phyloP scores from a whole-genome alignment of 2,113 vertebrate species.

The Charadrius vociferus region DNA sequence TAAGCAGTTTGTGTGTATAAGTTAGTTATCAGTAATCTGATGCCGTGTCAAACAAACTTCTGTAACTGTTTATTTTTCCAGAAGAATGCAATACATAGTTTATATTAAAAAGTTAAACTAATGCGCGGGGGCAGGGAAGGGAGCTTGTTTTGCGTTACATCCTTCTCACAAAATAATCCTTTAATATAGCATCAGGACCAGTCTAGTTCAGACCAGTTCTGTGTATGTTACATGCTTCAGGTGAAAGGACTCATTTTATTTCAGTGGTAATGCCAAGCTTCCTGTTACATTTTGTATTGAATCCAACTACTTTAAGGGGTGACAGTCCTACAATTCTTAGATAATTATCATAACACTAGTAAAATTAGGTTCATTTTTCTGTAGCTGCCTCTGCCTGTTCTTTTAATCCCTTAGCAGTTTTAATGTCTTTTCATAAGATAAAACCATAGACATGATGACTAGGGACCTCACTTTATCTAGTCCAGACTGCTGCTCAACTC shows the following conservation, averaged over 20 bases:
- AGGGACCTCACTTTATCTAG: neutral
- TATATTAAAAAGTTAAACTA: neutral
- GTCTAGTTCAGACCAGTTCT: neutral
- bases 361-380: neutral
- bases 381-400: neutral
- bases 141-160: neutral
- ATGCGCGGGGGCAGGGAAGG: accelerated
- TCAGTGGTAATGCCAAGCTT: neutral
- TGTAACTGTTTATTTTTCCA: conserved; percentile 16
- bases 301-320: neutral
- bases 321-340: neutral
- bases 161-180: neutral
- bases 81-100: neutral
- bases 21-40: neutral
- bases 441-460: neutral
- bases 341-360: neutral
- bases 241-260: neutral
- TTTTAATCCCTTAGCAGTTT: neutral
- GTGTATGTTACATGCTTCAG: neutral
- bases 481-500: neutral
- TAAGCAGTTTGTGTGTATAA: neutral
- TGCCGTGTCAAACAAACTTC: neutral
- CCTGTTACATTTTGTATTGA: neutral
- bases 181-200: neutral
- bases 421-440: neutral